Evolutionary conservation across 92 coral and sea anemone species (phyloP), one percentile per base, ranked within the genome.

Genomic region (Nematostella vectensis): DNA sequence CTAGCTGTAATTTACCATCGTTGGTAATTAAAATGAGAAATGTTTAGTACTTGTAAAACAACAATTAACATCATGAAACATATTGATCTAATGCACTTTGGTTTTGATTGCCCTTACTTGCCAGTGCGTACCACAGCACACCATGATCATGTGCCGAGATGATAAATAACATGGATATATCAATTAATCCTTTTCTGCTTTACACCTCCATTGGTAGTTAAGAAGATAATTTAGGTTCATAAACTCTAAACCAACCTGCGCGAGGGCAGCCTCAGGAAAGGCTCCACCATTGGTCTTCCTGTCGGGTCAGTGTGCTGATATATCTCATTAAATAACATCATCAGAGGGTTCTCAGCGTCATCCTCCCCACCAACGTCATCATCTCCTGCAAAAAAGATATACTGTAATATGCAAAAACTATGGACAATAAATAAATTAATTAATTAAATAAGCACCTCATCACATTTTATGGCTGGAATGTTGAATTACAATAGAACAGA

Each of bases 251-350:
- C 40, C 40, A 33, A 91, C 98, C 98, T 91, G 54, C 87, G 79
- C 0, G 98, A 91, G 29, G 98, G 98, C 43, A 91, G 77, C 50
- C 98, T 69, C 20, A 91, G 89, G 59, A 91, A 91, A 12, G 98
- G 93, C 39, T 91, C 98, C 3, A 82, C 63, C 47, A 91, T 67
- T 27, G 87, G 74, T 19, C 98, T 78, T 2, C 98, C 98, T 49
- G 96, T 91, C n/a, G 78, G 86, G 40, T 91, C 98, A 27, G 89
- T 64, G 36, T 55, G 61, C 31, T 45, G 73, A 19, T 83, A 71
- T 27, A 91, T 55, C 67, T 80, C 88, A 72, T 69, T 86, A 54
- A 86, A 91, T 50, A 91, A 36, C 83, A 83, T 77, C 87, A 86
- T 69, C 52, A 91, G 54, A 10, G 98, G 98, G 48, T 91, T 88